A percentile compares a stretch with the other conserved stretches of the same genome.
Evolutionary conservation across 2,888 invertebrate species (phyloP).

Genomic region (Tolmerus cingulatus): DNA sequence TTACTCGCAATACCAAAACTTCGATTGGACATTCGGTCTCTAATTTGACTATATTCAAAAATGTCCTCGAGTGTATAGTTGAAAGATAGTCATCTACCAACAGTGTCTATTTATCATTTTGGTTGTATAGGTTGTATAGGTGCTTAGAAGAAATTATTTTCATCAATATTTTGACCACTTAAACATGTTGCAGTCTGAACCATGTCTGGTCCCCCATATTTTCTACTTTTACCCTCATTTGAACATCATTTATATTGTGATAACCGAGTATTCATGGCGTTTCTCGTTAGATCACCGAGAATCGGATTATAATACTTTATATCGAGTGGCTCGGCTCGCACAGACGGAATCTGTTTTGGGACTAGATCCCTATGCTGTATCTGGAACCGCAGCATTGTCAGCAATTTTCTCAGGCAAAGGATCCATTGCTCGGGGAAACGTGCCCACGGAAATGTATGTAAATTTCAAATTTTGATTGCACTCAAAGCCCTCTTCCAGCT

Average conservation of each 20-base stretch:
- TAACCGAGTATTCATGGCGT: neutral
- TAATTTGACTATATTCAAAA: no score
- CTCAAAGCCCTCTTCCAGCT: neutral
- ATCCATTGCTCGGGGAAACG: neutral
- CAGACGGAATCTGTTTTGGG: neutral
- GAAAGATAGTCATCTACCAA: no score
- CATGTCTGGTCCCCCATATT: no score
- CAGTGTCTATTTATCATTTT: no score
- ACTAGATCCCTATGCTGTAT: neutral
- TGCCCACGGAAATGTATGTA: conserved; percentile 16
- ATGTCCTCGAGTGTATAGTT: no score
- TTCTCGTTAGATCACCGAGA: neutral
- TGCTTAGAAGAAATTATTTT: no score
- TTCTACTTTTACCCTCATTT: neutral
- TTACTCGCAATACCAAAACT: no score
- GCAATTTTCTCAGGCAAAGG: neutral
- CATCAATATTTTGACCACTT: no score
- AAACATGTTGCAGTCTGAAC: no score
- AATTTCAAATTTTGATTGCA: conserved; percentile 31
- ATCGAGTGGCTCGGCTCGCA: neutral
- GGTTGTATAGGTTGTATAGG: no score
- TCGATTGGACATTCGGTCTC: no score
- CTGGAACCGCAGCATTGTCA: neutral
- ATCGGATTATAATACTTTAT: neutral
- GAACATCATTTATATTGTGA: neutral